Percentiles rank a stretch among this genome's conserved stretches.
phyloP scores from a whole-genome alignment of 2,888 invertebrate genomes.

The Eupithecia dodoneata region DNA sequence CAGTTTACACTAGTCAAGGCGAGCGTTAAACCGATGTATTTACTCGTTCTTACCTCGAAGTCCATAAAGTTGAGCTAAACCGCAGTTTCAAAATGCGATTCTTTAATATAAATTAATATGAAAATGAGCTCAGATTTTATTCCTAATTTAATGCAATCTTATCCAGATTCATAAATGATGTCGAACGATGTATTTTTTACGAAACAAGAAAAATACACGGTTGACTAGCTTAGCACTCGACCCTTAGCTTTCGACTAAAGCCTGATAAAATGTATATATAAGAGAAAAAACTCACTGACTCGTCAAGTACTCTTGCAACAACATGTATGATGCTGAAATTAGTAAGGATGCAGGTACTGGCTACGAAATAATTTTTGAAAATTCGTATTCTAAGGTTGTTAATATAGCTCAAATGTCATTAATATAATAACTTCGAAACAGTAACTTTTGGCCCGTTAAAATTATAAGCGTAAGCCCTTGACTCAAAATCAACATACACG shows the following conservation, averaged over 20 bases:
- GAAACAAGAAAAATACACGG: constrained; percentile 14
- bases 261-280: constrained; percentile 21
- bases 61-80: neutral
- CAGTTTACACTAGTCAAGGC: neutral
- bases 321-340: too few species aligned
- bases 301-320: too few species aligned
- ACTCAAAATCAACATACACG: too few species aligned
- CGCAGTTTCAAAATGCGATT: neutral
- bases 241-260: constrained; percentile 26
- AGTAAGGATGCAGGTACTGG: too few species aligned
- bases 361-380: too few species aligned
- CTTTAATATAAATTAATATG: neutral
- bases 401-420: too few species aligned
- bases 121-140: neutral
- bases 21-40: neutral
- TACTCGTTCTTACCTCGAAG: neutral
- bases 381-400: too few species aligned
- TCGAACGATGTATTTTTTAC: neutral
- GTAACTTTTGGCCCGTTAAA: too few species aligned
- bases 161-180: neutral
- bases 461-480: too few species aligned
- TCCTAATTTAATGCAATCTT: neutral
- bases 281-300: too few species aligned
- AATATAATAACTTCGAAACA: too few species aligned
- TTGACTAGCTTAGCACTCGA: constrained; percentile 24